A percentile compares a stretch with the other conserved stretches of the same genome.
Conservation (phyloP, 2,888 invertebrate species). For the Physocephala rufipes region DNA sequence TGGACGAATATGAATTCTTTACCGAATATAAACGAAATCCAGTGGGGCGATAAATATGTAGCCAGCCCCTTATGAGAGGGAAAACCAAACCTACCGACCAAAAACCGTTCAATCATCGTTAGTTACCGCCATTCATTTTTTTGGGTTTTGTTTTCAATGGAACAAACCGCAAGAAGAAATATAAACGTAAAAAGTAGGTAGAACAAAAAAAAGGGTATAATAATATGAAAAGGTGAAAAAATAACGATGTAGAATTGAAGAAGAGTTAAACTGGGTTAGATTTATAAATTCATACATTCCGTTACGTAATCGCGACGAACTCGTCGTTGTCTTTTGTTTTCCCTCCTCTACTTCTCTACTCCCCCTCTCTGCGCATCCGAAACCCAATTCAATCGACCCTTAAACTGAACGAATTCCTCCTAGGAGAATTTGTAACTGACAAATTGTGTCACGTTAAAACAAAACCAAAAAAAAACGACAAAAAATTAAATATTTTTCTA, state of each 20-base stretch:
- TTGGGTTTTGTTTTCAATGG: background rate
- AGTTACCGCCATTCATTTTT: constrained; percentile 48
- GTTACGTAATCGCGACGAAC: background rate
- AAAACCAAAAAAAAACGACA: background rate
- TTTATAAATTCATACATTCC: constrained; percentile 44
- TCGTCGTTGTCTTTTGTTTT: background rate
- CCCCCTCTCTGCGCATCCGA: background rate
- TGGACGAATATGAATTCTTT: constrained; percentile 11
- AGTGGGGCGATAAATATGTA: background rate
- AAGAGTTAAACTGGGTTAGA: constrained; percentile 42
- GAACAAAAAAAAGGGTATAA: constrained; percentile 26
- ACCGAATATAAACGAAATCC: background rate
- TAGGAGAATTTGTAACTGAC: constrained; percentile 42
- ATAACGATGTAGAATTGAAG: constrained; percentile 33
- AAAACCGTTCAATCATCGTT: constrained; percentile 61
- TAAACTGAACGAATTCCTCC: background rate
- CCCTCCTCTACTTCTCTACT: background rate
- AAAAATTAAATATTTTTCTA: constrained; percentile 11
- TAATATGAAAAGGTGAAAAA: constrained; percentile 17
- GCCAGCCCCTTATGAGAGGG: background rate
- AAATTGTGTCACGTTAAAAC: constrained; percentile 39
- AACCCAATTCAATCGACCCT: background rate
- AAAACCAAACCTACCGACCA: constrained; percentile 52
- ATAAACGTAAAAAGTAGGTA: constrained; percentile 25
- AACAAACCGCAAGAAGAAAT: constrained; percentile 13